A percentile compares a stretch with the other conserved stretches of the same genome.
These are phyloP conservation scores for Marmota flaviventris DNA, from an alignment of 2,113 vertebrate species.

Conservation along the genomic window DNA sequence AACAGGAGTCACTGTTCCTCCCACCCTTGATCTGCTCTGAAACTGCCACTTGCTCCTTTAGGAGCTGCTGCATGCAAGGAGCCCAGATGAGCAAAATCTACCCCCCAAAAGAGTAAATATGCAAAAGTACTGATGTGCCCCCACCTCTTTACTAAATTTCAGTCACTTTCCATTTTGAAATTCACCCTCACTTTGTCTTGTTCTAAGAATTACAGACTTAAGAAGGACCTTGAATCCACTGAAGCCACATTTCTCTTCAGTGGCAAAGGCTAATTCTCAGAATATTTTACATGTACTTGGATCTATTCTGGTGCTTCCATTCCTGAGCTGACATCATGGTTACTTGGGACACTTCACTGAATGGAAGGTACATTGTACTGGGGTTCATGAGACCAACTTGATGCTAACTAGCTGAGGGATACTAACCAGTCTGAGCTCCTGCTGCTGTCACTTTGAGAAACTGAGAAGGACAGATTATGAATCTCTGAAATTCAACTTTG, in stretches of 20 bases:
- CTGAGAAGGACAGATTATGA: not conserved
- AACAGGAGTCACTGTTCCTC: not conserved
- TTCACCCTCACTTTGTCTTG: not conserved
- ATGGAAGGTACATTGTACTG: not conserved
- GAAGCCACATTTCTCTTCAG: not conserved
- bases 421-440: not conserved
- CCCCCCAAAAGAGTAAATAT: not conserved
- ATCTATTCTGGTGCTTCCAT: not conserved
- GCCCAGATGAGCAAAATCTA: not conserved
- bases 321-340: not conserved
- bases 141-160: no score
- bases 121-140: fast-evolving
- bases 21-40: not conserved
- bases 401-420: not conserved
- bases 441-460: not conserved
- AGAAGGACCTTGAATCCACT: not conserved
- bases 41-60: not conserved
- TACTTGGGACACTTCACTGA: not conserved
- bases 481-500: not conserved
- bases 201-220: not conserved
- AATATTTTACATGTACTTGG: not conserved
- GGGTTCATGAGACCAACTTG: not conserved
- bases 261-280: constrained; percentile 9
- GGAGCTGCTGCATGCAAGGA: not conserved
- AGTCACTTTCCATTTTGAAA: not conserved